Conservation (phyloP, 2,888 invertebrate species). For the Creontiades dilutus region DNA sequence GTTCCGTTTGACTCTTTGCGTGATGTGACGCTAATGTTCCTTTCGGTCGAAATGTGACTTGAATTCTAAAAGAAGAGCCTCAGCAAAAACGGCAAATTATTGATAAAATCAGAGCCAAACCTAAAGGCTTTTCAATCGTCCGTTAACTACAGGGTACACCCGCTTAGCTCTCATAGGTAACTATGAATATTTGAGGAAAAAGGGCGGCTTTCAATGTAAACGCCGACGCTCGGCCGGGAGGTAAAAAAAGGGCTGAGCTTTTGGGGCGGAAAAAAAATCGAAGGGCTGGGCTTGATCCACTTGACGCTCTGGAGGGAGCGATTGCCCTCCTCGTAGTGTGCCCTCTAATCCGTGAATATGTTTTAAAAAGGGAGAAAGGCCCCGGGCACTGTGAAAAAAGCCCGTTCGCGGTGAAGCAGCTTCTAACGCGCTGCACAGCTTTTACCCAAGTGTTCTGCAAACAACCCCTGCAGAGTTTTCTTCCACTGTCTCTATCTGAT, state of each 20-base stretch:
- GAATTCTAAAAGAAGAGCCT: too few relatives aligned
- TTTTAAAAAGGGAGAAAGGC: conserved; percentile 25
- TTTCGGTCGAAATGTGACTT: too few relatives aligned
- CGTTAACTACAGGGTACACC: neutral
- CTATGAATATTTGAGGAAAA: conserved; percentile 13
- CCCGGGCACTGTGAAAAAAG: neutral
- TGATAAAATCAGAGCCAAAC: too few relatives aligned
- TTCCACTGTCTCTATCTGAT: neutral
- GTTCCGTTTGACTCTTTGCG: too few relatives aligned
- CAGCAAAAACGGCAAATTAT: too few relatives aligned
- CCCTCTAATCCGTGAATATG: conserved; percentile 42
- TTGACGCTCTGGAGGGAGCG: neutral
- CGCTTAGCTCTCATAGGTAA: conserved; percentile 6
- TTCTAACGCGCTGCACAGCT: conserved; percentile 15
- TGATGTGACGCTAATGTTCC: too few relatives aligned
- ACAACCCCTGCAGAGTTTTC: conserved; percentile 17
- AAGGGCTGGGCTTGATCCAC: conserved; percentile 15
- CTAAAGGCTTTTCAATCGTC: neutral
- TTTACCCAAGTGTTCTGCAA: conserved; percentile 14
- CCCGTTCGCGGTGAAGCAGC: neutral
- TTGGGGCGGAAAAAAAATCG: neutral
- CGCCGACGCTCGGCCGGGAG: neutral
- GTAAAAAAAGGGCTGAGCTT: neutral
- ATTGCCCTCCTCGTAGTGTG: neutral
- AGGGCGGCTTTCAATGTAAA: neutral